A percentile compares a stretch with the other conserved stretches of the same genome.
phyloP scores from a whole-genome alignment of 2,113 vertebrate species.

The Uria aalge region DNA sequence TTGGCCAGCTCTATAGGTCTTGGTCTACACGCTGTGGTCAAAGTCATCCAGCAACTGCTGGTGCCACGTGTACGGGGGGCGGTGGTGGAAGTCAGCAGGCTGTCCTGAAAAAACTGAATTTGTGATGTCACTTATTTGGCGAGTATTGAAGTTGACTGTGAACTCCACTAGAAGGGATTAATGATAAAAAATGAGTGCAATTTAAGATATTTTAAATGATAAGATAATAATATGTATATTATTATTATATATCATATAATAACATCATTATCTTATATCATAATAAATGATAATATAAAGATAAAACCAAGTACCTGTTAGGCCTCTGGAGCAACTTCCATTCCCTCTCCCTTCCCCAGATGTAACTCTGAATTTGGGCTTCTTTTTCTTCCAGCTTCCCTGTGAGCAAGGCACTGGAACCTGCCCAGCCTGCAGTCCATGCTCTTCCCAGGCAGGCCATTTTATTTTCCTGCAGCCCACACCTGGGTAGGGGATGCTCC shows the following conservation, averaged over 20 bases:
- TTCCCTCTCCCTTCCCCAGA: not conserved
- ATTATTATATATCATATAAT: not conserved
- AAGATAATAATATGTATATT: not conserved
- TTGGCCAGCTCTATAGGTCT: not conserved
- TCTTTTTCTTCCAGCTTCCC: not conserved
- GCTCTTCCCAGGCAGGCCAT: not conserved
- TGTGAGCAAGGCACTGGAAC: not conserved
- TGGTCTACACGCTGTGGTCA: rapidly evolving
- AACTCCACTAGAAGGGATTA: not conserved
- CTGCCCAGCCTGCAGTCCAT: too few species aligned
- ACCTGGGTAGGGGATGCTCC: not conserved
- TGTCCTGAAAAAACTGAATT: not conserved
- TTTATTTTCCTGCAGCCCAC: not conserved
- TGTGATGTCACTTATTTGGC: not conserved
- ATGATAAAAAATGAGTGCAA: not conserved
- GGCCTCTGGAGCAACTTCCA: rapidly evolving
- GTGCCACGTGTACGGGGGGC: not conserved
- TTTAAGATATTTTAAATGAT: not conserved
- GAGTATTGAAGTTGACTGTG: not conserved
- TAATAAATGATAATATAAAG: not conserved
- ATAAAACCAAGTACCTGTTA: not conserved
- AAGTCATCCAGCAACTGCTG: not conserved
- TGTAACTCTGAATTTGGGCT: not conserved
- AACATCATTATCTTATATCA: too few species aligned
- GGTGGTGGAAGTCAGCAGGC: not conserved